Evolutionary conservation across 2,888 invertebrate species (phyloP), one percentile per base, ranked within the genome.

Genomic region (Apodemia arnacis): DNA sequence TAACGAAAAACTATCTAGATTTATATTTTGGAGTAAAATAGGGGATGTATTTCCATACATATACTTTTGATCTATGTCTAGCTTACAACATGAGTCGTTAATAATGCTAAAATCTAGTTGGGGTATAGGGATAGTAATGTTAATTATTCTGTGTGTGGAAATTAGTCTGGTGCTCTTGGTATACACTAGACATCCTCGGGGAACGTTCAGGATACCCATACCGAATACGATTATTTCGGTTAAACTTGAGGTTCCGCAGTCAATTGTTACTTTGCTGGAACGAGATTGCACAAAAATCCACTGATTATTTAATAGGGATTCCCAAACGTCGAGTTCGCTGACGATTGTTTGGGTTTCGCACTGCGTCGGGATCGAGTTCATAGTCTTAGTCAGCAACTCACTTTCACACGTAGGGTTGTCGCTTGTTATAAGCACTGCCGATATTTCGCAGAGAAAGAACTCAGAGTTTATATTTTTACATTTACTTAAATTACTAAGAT

Each of bases 361-460:
- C 27, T 27, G 27, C 54, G 18, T 27, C 21, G 81, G 74, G 27
- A 74, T 34, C 6, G 18, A 8, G 18, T 75, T 87, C n/a, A 87
- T 38, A 11, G 77, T 76, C 24, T 87, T 85, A 6, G 87, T 69
- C 44, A 91, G 44, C 21, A 91, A 18, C 76, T 91, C 85, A 80
- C 87, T 90, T 79, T 88, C 59, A 54, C 75, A 76, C 54, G 75
- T 76, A 54, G 75, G 59, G n/a, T 59, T 76, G 27, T 49, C 34
- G 34, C 59, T 76, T n/a, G 59, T 76, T 15, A 34, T 24, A 18
- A 34, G 31, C n/a, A 76, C 21, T 34, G 21, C 31, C 31, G 54
- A n/a, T 54, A 76, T 76, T 59, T 59, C 34, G 4, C 75, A 76
- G 27, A 75, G 10, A 6, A 59, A 49, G 49, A 76, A 76, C 18